Percentiles rank a stretch among this genome's conserved stretches.
Evolutionary conservation across 2,113 vertebrate species (phyloP).

Genomic region (Phaethon lepturus): DNA sequence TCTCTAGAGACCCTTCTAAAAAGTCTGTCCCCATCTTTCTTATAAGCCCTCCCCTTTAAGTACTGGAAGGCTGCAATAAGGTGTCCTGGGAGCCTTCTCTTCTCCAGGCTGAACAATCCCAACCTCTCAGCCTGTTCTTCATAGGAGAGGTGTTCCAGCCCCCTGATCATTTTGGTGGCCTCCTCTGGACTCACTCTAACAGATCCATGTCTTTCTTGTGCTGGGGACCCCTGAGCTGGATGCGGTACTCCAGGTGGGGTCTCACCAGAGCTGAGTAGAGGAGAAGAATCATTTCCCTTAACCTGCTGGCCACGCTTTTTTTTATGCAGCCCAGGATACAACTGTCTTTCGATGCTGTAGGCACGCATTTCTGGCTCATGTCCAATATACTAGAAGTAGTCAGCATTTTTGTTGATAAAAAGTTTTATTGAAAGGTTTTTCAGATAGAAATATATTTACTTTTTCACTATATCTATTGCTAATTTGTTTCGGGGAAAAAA

Average conservation of each 20-base stretch:
- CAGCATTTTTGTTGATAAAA: neutral
- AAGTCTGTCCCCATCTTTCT: neutral
- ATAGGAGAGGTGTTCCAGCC: neutral
- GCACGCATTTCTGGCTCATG: neutral
- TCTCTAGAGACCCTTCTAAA: no score
- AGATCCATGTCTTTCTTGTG: neutral
- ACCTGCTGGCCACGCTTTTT: neutral
- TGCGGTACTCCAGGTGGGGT: neutral
- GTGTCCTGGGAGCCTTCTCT: neutral
- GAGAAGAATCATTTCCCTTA: neutral
- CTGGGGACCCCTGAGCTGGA: neutral
- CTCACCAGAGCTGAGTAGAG: rapidly evolving
- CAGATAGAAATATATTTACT: no score
- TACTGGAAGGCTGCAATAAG: neutral
- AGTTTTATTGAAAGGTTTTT: neutral
- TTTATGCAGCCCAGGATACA: neutral
- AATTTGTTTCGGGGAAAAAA: neutral
- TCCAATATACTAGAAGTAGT: neutral
- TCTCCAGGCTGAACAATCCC: neutral
- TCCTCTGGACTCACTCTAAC: neutral
- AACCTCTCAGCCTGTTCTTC: neutral
- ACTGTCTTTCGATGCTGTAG: neutral
- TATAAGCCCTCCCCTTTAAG: neutral
- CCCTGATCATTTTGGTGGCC: rapidly evolving
- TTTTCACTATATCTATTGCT: neutral